Evolutionary conservation across 2,113 vertebrate genomes (phyloP), one percentile per base, ranked within the genome.

Genomic region (Canis aureus): DNA sequence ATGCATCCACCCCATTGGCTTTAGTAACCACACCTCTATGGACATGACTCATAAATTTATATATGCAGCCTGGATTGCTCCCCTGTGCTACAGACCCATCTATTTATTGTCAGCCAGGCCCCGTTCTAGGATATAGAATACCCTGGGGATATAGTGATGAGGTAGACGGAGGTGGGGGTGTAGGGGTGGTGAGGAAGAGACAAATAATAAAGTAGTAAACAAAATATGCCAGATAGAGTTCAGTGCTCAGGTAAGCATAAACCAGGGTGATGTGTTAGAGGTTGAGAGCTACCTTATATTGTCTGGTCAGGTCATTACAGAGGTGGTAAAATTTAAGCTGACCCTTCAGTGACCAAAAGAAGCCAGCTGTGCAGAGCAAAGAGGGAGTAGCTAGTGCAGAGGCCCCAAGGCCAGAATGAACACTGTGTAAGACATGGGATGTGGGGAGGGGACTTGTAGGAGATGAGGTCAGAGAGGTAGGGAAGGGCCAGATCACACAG

Each of bases 271-370:
- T 57, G 16, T 74, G 60, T 84, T 90, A 81, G 62, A 88, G 11
- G 17, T 38, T 69, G 80, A 92, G 80, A 71, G 12, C 66, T 76
- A 6, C 81, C 95, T 82, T 84, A 67, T 78, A 32, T 74, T 57
- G 9, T 25, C n/a, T 59, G 66, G 8, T 85, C 53, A 59, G 43
- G 60, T 38, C 49, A 89, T 94, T 85, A 82, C 16, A 73, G 73
- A 86, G 86, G 60, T 94, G 66, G 59, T 86, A 53, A 82, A 88
- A 80, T 88, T 57, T 91, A 83, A 94, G 53, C 64, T 95, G 81
- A 62, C 19, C 25, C 38, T 97, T 95, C 32, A 95, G 3, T 96
- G 90, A 86, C 59, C 35, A 71, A 59, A 91, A 93, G 53, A 35
- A 97, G 29, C 51, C 57, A 89, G 38, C 69, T 69, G 15, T 80